phyloP scores from a whole-genome alignment of 2,113 vertebrate species.

The Atlantisia rogersi region DNA sequence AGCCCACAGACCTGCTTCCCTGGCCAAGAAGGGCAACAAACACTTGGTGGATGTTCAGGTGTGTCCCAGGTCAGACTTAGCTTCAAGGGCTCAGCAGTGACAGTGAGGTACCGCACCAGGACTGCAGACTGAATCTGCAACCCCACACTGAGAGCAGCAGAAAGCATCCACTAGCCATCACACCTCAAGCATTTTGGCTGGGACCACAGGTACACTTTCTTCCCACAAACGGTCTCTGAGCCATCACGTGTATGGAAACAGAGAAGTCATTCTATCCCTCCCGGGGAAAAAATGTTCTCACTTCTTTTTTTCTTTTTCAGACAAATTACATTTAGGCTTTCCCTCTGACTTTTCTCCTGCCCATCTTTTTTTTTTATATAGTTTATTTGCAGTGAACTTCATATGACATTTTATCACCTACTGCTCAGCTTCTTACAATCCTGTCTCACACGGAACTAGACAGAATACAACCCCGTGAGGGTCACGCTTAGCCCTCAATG shows the following conservation, averaged over 20 bases:
- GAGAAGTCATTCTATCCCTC: not conserved
- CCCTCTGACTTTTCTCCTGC: not conserved
- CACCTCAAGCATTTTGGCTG: not conserved
- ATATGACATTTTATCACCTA: not conserved
- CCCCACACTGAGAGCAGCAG: not conserved
- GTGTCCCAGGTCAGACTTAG: not conserved
- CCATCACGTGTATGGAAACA: not conserved
- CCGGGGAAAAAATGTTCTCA: not conserved
- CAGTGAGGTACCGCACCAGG: fast-evolving
- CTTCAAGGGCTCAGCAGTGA: not conserved
- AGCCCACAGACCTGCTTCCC: not conserved
- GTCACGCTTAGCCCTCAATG: not conserved
- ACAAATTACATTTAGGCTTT: not conserved
- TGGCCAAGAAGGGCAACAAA: not conserved
- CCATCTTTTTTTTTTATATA: not conserved
- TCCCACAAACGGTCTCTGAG: not conserved
- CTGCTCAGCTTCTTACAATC: not conserved
- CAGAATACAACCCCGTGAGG: not conserved
- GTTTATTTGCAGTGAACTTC: not conserved
- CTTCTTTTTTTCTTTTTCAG: not conserved
- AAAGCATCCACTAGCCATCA: not conserved
- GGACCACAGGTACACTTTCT: not conserved
- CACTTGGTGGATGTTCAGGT: no score
- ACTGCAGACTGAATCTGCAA: not conserved
- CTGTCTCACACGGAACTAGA: not conserved